Evolutionary conservation across 2,888 invertebrate species (phyloP).

Genomic region (Minunthozetes semirufus): DNA sequence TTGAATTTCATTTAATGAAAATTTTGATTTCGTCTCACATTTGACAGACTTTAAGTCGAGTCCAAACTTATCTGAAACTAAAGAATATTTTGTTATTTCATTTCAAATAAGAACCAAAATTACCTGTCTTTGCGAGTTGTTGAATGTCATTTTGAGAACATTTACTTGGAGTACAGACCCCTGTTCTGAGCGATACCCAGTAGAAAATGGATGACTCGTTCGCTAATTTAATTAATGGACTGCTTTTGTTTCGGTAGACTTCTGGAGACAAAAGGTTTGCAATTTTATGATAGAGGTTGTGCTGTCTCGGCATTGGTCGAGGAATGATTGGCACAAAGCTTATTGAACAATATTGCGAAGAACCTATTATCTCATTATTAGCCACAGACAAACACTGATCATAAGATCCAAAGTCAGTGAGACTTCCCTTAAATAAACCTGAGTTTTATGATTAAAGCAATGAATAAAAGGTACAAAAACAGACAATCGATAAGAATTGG

Average conservation of each 20-base stretch:
- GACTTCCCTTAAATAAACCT: constrained; percentile 32
- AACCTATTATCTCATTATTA: not conserved
- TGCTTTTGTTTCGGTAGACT: not conserved
- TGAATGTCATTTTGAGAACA: constrained; percentile 36
- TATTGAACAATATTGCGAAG: constrained; percentile 23
- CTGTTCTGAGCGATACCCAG: constrained; percentile 37
- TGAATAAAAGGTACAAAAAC: not conserved
- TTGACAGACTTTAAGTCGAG: constrained; percentile 1
- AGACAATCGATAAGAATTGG: too few species aligned
- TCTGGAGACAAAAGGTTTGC: not conserved
- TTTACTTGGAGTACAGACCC: constrained; percentile 35
- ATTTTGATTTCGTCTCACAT: constrained; percentile 7
- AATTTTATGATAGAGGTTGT: constrained; percentile 16
- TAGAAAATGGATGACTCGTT: constrained; percentile 36
- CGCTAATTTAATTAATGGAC: constrained; percentile 9
- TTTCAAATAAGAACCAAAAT: not conserved
- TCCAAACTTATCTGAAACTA: constrained; percentile 11
- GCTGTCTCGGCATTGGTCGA: constrained; percentile 27
- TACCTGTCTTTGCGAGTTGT: constrained; percentile 32
- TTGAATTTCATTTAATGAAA: not conserved
- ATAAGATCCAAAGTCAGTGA: constrained; percentile 34
- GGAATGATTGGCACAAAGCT: constrained; percentile 6
- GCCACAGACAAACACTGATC: constrained; percentile 34
- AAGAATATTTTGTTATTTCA: not conserved
- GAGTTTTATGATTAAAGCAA: not conserved